Evolutionary conservation across 2,888 invertebrate species (phyloP), one percentile per base, ranked within the genome.

Genomic region (Xestobium rufovillosum): DNA sequence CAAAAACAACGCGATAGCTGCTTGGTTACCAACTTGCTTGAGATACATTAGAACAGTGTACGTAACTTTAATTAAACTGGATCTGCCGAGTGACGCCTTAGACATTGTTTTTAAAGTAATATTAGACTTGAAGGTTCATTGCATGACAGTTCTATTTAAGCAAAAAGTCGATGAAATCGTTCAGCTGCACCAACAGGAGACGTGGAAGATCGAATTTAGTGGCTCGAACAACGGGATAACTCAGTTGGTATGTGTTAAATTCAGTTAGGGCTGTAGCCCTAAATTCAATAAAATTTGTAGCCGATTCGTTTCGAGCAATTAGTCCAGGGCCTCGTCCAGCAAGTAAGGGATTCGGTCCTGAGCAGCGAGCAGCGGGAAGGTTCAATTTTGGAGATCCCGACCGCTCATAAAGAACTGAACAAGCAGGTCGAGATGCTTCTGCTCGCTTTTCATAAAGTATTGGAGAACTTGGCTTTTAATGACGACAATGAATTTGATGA

Each of bases 181-280:
- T 52, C 73, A 74, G 16, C 66, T 91, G 13, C 71, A 72, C 13
- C 76, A 76, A 17, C 75, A 75, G 47, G 95, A 95, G 69, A 83
- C 78, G 0, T 95, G 94, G 94, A 76, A 79, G 53, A 78, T 91
- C 42, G 84, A 86, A 47, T 82, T 86, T 57, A 79, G 80, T 53
- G 83, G 86, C 48, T 83, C 85, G 53, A 82, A 84, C 57, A 88
- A 88, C 2, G 88, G 89, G 10, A 83, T 89, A 8, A 92, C 92
- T 1, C 75, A 81, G 53, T 69, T 89, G 63, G 85, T 85, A 61
- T 68, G 67, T 60, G 25, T 25, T 27, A 34, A 34, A 15, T 19
- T 19, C 6, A 19, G n/a, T 8, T 8, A 8, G 6, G n/a, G n/a
- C 23, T 6, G 6, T 8, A 19, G 23, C n/a, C n/a, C n/a, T 19